Evolutionary conservation across 2,888 invertebrate genomes (phyloP).

Genomic region (Dicranocentrus wangi): DNA sequence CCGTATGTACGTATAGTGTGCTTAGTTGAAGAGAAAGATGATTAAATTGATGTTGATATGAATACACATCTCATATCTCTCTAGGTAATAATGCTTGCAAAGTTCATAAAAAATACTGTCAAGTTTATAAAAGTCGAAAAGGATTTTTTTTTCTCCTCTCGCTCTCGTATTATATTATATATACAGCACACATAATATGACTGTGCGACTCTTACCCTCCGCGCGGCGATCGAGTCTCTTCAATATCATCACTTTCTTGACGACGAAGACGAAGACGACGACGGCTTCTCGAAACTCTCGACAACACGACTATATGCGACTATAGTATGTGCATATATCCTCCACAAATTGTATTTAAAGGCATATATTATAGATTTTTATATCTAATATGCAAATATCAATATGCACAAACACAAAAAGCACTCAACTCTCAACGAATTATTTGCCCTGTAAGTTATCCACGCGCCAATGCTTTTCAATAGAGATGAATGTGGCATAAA

Average conservation of each 20-base stretch:
- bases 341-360: not conserved
- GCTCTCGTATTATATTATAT: not conserved
- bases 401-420: constrained; percentile 20
- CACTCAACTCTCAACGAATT: constrained; percentile 28
- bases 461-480: constrained; percentile 58
- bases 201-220: constrained; percentile 14
- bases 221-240: constrained; percentile 7
- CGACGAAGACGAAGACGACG: no score
- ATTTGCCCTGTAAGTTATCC: constrained; percentile 49
- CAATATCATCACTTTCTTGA: constrained; percentile 46
- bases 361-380: not conserved
- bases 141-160: no score
- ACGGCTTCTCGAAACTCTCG: constrained; percentile 24
- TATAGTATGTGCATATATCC: constrained; percentile 1
- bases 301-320: constrained; percentile 6
- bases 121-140: constrained; percentile 15
- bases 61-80: constrained; percentile 6
- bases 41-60: constrained; percentile 43
- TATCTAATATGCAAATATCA: constrained; percentile 39
- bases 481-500: constrained; percentile 48
- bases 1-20: not conserved
- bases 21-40: not conserved
- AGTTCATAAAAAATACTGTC: constrained; percentile 25
- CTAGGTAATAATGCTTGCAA: constrained; percentile 2
- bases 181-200: not conserved